These are phyloP conservation scores for Eupithecia insigniata DNA, from an alignment of 2,888 invertebrate species.

Conservation along the genomic window DNA sequence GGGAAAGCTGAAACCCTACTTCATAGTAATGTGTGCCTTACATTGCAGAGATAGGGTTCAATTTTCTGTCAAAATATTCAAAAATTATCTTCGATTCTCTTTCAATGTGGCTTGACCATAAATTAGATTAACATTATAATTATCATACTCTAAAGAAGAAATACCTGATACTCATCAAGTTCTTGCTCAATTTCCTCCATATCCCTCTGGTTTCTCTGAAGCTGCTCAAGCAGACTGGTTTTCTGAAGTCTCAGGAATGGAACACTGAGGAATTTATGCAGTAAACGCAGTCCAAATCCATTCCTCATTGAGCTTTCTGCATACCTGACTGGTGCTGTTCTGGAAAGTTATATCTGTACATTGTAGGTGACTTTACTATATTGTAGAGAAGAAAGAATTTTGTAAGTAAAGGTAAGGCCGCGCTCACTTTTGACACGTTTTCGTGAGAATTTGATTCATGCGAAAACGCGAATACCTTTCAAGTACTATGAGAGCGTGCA, in stretches of 20 bases:
- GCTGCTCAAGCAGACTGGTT: constrained; percentile 91
- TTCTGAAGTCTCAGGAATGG: constrained; percentile 96
- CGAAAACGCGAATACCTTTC: too few species aligned
- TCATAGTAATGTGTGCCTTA: too few species aligned
- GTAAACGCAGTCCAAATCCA: constrained; percentile 95
- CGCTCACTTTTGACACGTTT: too few species aligned
- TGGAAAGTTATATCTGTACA: constrained; percentile 45
- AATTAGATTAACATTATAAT: too few species aligned
- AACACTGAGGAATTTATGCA: constrained; percentile 97
- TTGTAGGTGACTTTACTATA: not conserved
- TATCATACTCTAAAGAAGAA: not conserved
- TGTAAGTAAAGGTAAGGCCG: not conserved
- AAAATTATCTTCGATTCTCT: not conserved
- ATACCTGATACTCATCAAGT: constrained; percentile 88
- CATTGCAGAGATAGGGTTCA: too few species aligned
- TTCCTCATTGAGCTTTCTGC: constrained; percentile 98
- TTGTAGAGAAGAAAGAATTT: not conserved
- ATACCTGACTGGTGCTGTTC: constrained; percentile 89
- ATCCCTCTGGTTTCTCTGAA: constrained; percentile 93
- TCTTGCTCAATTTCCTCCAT: constrained; percentile 90
- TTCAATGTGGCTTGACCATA: not conserved
- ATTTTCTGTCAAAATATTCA: not conserved
- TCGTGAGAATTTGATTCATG: too few species aligned
- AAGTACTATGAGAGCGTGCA: too few species aligned
- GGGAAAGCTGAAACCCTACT: too few species aligned